Percentiles rank a stretch among this genome's conserved stretches.
phyloP scores from a whole-genome alignment of 2,797 vertebrate genomes.

The Lagorchestes hirsutus region DNA sequence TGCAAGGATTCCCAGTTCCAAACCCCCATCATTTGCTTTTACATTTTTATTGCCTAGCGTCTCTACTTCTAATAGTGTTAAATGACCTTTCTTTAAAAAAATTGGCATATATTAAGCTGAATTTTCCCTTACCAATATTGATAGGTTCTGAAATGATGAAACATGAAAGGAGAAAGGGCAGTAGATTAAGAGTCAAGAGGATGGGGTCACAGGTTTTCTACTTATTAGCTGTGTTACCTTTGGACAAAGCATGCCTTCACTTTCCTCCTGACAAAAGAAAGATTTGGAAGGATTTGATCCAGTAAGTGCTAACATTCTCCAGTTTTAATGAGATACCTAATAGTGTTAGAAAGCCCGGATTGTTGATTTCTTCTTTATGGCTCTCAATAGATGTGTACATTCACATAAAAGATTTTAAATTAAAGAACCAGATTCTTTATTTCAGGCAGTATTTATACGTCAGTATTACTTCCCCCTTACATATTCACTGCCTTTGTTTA shows the following conservation, averaged over 20 bases:
- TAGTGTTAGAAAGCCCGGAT: constrained; percentile 14
- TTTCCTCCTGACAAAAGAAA: constrained; percentile 39
- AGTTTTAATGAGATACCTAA: constrained; percentile 25
- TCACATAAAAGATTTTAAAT: constrained; percentile 64
- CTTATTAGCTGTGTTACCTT: neutral
- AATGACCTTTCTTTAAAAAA: neutral
- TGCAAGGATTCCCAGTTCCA: neutral
- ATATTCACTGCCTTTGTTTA: constrained; percentile 30
- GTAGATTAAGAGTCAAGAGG: constrained; percentile 15
- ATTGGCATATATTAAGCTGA: neutral
- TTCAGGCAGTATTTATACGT: constrained; percentile 68
- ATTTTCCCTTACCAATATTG: neutral
- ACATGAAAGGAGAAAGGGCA: neutral
- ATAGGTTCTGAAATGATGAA: neutral
- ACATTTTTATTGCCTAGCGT: neutral
- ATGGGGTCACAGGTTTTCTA: constrained; percentile 35
- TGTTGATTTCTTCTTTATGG: constrained; percentile 29
- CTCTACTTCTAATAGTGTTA: neutral
- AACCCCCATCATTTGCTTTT: neutral
- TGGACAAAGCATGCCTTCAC: neutral
- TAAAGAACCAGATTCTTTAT: constrained; percentile 61
- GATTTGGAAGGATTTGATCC: constrained; percentile 5
- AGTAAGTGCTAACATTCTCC: constrained; percentile 37
- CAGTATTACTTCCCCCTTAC: constrained; percentile 37
- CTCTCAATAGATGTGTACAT: constrained; percentile 47